Evolutionary conservation across 2,797 vertebrate genomes (phyloP), one percentile per base, ranked within the genome.

Genomic region (Trachurus trachurus): DNA sequence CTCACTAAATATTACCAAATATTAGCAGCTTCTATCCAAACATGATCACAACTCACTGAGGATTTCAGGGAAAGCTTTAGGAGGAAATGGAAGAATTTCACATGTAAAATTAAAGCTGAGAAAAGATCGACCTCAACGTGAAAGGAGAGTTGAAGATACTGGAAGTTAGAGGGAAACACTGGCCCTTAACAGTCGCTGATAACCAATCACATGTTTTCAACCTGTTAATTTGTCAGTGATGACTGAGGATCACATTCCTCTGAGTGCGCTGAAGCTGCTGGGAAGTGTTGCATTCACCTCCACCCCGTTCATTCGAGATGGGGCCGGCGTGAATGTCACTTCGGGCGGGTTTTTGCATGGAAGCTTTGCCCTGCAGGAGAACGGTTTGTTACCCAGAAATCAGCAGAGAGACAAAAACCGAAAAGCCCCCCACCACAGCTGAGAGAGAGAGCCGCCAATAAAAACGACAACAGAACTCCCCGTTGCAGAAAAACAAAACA

Each of bases 401-500:
- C 76, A 87, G 81, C 83, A 84, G 69, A 84, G 72, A 83, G 52
- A 84, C 34, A 0, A 64, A 67, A 88, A 72, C 17, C 34, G 47
- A 63, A 71, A 73, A 61, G 63, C 74, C 82, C 81, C 83, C 26
- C 26, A 88, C 85, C 83, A 83, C 63, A 67, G 70, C 84, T 42
- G 77, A 82, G 85, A 89, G 85, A 89, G 86, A 78, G 82, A 26
- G 26, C 78, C 2, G 56, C 74, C 73, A 75, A 80, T 85, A 83
- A 88, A 87, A 89, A 88, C 52, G 15, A 86, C 65, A 78, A 81
- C 63, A 89, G 94, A 95, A 92, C 95, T 95, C 93, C 93, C 93
- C 94, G 93, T 93, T 89, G 95, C 95, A 88, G 87, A 89, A 95
- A 93, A 93, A 96, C 91, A 94, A 93, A 95, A 95, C 91, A 94